Conservation (phyloP, 2,113 vertebrate genomes). For the Nettapus auritus region DNA sequence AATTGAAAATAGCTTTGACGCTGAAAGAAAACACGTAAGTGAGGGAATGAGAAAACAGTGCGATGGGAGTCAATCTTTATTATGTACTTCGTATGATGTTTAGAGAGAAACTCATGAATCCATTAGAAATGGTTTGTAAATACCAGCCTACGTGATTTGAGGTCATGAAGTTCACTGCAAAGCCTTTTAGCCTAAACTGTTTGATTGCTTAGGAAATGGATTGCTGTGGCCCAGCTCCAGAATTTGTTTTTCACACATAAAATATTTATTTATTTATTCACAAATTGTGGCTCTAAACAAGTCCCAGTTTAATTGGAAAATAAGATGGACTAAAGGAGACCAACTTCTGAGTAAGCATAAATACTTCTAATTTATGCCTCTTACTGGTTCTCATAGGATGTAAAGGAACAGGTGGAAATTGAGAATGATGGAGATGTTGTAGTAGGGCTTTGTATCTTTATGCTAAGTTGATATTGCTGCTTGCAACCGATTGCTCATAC, state of each 20-base stretch:
- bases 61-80: neutral
- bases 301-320: neutral
- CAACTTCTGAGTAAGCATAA: neutral
- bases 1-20: slow-evolving; percentile 54
- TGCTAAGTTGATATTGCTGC: neutral
- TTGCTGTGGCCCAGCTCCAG: neutral
- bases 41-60: neutral
- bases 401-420: neutral
- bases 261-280: neutral
- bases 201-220: neutral
- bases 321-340: neutral
- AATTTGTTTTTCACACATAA: neutral
- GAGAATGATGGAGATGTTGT: neutral
- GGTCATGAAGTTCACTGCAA: neutral
- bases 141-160: neutral
- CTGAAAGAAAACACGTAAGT: slow-evolving; percentile 84
- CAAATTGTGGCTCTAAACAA: neutral
- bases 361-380: neutral
- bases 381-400: neutral
- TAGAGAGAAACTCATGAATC: too few relatives aligned
- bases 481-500: neutral
- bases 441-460: neutral
- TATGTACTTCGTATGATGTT: neutral
- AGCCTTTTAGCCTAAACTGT: neutral
- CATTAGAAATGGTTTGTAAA: neutral